Evolutionary conservation across 2,888 invertebrate genomes (phyloP), one percentile per base, ranked within the genome.

Genomic region (Eledone cirrhosa): DNA sequence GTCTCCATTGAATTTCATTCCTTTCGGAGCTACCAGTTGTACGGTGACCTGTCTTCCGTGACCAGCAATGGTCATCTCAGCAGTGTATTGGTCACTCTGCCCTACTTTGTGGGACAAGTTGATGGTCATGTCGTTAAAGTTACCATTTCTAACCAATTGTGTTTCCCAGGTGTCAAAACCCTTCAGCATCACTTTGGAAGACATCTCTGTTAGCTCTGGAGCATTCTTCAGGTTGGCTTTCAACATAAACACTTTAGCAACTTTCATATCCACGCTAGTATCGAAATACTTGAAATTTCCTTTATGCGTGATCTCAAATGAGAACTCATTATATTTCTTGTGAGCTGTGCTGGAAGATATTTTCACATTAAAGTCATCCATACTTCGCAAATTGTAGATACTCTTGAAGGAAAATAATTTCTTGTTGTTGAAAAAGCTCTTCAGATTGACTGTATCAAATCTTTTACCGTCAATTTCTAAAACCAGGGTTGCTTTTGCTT

Each of bases 151-250:
- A 41, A 41, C 72, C 3, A 72, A 72, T 22, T 31, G 31, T 14
- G 33, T 72, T n/a, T 72, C 41, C 72, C 72, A 72, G 22, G 29
- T 31, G n/a, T 72, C 72, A 19, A 19, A 72, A 19, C 31, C 31
- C 13, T n/a, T n/a, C 22, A 72, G n/a, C n/a, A n/a, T 31, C 19
- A 13, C 31, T 13, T 72, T 41, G 22, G 41, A 11, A 3, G 72
- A 72, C 1, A 27, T 16, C 31, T 72, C n/a, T 22, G n/a, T 72
- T 19, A 13, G 33, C 31, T 33, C 31, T 72, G n/a, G 31, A 31
- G 29, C n/a, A 22, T 72, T 72, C 41, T 72, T 22, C n/a, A 72
- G n/a, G 33, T 41, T 33, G 31, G 7, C 31, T 13, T 19, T n/a
- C 13, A 72, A 27, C 72, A 8, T 72, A 24, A 72, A 13, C 0